Evolutionary conservation across 2,888 invertebrate species (phyloP).

Genomic region (Romanomermis culicivorax): DNA sequence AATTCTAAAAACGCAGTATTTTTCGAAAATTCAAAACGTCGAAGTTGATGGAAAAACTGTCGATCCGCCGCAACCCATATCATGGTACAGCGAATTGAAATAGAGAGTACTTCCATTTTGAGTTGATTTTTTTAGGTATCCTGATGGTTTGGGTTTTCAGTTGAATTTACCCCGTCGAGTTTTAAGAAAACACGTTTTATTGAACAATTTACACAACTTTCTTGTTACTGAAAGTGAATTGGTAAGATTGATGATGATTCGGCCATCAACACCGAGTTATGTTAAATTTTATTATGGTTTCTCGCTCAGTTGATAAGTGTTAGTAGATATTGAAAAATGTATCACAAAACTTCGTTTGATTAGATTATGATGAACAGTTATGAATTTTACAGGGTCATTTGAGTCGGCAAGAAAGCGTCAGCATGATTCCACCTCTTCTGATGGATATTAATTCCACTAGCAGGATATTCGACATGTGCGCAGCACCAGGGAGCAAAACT

Average conservation of each 20-base stretch:
- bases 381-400: conserved; percentile 74
- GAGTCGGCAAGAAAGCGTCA: conserved; percentile 85
- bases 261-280: no score
- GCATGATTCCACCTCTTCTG: conserved; percentile 91
- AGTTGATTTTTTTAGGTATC: conserved; percentile 69
- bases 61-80: conserved; percentile 1
- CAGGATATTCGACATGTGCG: conserved; percentile 90
- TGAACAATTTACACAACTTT: conserved; percentile 75
- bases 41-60: conserved; percentile 5
- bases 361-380: no score
- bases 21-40: conserved; percentile 2
- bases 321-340: no score
- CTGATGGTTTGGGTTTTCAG: conserved; percentile 76
- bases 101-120: no score
- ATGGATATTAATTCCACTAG: conserved; percentile 72
- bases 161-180: conserved; percentile 68
- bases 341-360: no score
- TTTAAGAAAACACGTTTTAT: conserved; percentile 59
- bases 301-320: no score
- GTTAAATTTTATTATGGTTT: no score
- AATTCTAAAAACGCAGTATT: conserved; percentile 8
- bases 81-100: conserved; percentile 5
- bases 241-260: no score
- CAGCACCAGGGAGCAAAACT: conserved; percentile 94
- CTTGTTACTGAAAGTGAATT: conserved; percentile 79